These are phyloP conservation scores for Arion vulgaris DNA, from an alignment of 1,140 invertebrate species.

Conservation along the genomic window DNA sequence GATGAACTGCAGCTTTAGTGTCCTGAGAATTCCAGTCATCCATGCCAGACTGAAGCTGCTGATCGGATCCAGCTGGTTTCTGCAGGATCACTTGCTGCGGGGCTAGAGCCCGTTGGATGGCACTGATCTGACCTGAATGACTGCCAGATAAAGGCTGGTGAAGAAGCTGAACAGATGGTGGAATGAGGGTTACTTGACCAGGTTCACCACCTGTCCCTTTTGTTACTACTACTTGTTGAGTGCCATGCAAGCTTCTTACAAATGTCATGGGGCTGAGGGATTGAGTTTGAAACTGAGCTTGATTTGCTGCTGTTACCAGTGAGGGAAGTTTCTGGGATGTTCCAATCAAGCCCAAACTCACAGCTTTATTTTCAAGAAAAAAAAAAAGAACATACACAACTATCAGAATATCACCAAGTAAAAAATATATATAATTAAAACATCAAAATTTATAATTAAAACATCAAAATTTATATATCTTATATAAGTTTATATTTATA, in stretches of 20 bases:
- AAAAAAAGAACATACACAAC: not conserved
- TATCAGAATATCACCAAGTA: no score
- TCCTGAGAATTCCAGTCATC: not conserved
- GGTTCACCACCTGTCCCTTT: not conserved
- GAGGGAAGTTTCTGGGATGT: conserved; percentile 47
- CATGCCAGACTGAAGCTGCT: not conserved
- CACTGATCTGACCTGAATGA: not conserved
- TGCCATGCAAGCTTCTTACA: conserved; percentile 7
- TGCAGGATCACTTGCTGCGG: conserved; percentile 21
- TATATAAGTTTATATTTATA: no score
- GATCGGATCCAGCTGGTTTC: conserved; percentile 1
- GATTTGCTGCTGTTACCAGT: conserved; percentile 46
- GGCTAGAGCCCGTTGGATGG: not conserved
- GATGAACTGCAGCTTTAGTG: not conserved
- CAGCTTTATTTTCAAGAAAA: conserved; percentile 11
- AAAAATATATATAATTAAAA: no score
- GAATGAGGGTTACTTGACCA: conserved; percentile 15
- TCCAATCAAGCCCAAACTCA: conserved; percentile 32
- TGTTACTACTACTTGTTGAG: not conserved
- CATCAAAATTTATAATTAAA: no score
- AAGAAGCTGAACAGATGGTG: conserved; percentile 5
- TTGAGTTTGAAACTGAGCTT: conserved; percentile 45
- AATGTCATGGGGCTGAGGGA: conserved; percentile 18
- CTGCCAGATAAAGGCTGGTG: not conserved
- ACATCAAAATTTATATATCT: no score